Percentiles rank a stretch among this genome's conserved stretches.
These are phyloP conservation scores for Felis chaus DNA, from an alignment of 2,113 vertebrate genomes.

Conservation along the genomic window DNA sequence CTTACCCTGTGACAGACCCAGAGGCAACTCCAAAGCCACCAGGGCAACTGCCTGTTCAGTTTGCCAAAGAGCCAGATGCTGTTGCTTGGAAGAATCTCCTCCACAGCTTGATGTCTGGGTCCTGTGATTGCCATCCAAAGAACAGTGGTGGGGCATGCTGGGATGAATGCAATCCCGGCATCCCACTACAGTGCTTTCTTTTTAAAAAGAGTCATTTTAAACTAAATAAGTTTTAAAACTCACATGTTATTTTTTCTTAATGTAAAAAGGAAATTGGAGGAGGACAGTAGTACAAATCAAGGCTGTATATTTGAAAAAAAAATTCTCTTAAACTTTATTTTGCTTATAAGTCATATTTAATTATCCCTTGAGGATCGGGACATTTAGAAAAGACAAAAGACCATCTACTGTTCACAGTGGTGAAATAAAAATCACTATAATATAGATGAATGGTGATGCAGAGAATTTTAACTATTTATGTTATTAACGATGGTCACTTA, in stretches of 20 bases:
- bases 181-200: slow-evolving; percentile 37
- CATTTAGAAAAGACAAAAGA: slow-evolving; percentile 70
- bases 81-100: slow-evolving; percentile 83
- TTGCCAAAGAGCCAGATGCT: slow-evolving; percentile 89
- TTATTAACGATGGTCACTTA: neutral
- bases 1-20: slow-evolving; percentile 74
- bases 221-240: neutral
- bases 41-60: slow-evolving; percentile 62
- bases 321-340: slow-evolving; percentile 29
- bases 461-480: neutral
- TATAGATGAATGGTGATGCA: neutral
- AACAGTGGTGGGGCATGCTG: slow-evolving; percentile 70
- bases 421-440: slow-evolving; percentile 10
- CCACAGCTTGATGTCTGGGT: slow-evolving; percentile 85
- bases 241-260: neutral
- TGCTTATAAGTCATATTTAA: slow-evolving; percentile 59
- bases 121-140: slow-evolving; percentile 86
- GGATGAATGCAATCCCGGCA: slow-evolving; percentile 72
- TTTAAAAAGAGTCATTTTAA: slow-evolving; percentile 56
- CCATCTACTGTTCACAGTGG: neutral
- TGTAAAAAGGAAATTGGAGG: neutral
- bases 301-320: neutral
- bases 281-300: neutral
- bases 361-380: slow-evolving; percentile 48
- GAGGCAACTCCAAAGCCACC: slow-evolving; percentile 72